Base-by-base conservation (phyloP, 2,113 vertebrate genomes). In the Micromys minutus region DNA sequence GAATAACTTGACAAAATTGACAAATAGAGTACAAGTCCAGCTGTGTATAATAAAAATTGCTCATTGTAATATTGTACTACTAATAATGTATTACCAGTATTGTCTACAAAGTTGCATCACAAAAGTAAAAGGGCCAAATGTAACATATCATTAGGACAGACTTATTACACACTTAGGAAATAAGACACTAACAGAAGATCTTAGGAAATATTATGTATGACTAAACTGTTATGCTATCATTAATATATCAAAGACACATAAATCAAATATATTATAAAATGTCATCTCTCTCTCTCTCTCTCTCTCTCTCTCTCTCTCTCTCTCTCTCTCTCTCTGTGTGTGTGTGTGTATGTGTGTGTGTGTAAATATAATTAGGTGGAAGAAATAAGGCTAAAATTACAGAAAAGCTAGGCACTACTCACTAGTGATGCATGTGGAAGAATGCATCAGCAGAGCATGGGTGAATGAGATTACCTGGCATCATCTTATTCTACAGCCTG, bases 391-490 rank as follows among this genome's bases (percentile, higher is more conserved):
- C 31, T 7, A 16, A 87, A 45, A n/a, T 5, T 24, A 7, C 17
- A 52, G 75, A 22, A 47, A 74, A 34, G 21, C 1, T 8, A 7
- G 71, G 65, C 71, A n/a, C 0, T 13, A 4, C 0, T 3, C 24
- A 26, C 7, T 6, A 39, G 34, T 61, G 7, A 11, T 34, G 50
- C 1, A 11, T 7, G 7, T 6, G 24, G 61, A 26, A n/a, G 31
- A 4, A 17, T 11, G n/a, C 24, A 17, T 19, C 24, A 31, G 22
- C 17, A 67, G n/a, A 63, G 55, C 4, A 0, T 7, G 10, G 45
- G 67, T 45, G 26, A 31, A 3, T 19, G 63, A 19, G 11, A 13
- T 36, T 31, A 13, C 13, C 4, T 72, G 12, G 22, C 4, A 13
- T 39, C 13, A 3, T 0, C 1, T 39, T 45, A 13, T 9, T 5